Conservation (phyloP, 2,888 invertebrate species). For the Athetis lepigone region DNA sequence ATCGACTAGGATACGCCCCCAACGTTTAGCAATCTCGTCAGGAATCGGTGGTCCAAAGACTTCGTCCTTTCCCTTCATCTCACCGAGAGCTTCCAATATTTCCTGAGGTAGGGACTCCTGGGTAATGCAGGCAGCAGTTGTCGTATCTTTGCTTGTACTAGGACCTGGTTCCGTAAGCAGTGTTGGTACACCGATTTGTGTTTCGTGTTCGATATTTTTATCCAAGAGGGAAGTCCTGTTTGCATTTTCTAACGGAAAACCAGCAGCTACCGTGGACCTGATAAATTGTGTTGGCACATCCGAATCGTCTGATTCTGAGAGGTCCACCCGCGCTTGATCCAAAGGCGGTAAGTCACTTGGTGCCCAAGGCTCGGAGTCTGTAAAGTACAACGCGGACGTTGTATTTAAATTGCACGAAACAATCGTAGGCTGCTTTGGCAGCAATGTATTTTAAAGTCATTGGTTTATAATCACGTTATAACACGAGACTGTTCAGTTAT, state of each 20-base stretch:
- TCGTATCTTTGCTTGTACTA: conserved; percentile 2
- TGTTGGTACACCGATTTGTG: too few relatives aligned
- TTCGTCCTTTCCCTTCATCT: conserved; percentile 10
- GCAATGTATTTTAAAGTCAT: too few relatives aligned
- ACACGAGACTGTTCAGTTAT: too few relatives aligned
- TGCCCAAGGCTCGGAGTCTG: conserved; percentile 2
- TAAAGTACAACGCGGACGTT: conserved; percentile 5
- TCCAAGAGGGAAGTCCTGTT: too few relatives aligned
- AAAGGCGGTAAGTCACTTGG: not conserved
- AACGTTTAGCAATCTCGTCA: conserved; percentile 14
- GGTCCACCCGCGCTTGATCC: conserved; percentile 3
- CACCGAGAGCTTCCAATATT: too few relatives aligned
- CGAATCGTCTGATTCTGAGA: not conserved
- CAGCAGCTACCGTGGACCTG: conserved; percentile 6
- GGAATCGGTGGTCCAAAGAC: conserved; percentile 15
- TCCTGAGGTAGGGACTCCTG: too few relatives aligned
- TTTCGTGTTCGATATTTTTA: too few relatives aligned
- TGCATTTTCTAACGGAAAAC: too few relatives aligned
- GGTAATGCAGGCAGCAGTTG: not conserved
- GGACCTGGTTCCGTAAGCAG: not conserved
- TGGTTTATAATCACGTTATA: too few relatives aligned
- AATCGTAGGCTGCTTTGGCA: too few relatives aligned
- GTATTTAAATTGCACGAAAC: too few relatives aligned
- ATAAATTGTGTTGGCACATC: not conserved
- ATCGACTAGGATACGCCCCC: conserved; percentile 10